Base-by-base conservation (phyloP, 2,113 vertebrate species). In the Prunella fulvescens region DNA sequence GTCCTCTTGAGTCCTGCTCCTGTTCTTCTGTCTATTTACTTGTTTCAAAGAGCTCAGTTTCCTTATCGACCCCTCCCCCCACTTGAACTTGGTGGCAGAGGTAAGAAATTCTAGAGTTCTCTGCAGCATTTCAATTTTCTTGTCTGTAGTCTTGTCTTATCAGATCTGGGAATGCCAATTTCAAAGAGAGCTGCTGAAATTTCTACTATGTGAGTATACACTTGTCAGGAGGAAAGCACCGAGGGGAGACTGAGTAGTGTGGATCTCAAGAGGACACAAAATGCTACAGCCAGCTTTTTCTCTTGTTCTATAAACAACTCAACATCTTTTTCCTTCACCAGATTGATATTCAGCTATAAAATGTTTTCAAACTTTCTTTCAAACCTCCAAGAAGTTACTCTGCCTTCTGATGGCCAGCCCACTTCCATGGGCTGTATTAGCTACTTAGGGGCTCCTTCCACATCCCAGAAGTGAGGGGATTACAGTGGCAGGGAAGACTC, bases 321-420 rank as follows among this genome's bases (percentile, higher is more conserved):
- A 35, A 16, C n/a, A 35, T 8, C 1, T 69, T 84, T 60, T 95
- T 74, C 64, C 81, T 96, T 90, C 74, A 92, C 73, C 48, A 88
- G 77, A 60, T 93, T 91, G 64, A 74, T 87, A 94, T 37, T 89
- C 72, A 74, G 58, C 84, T 94, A 58, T 54, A 81, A 70, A 91
- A 39, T 42, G 51, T 26, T 69, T 76, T 93, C 69, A 31, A 77
- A 82, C 50, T 92, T 87, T 80, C 86, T 88, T 35, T 89, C 94
- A 95, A 93, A 95, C 88, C 56, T 89, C 70, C 56, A 56, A 50
- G 79, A 69, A 73, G 31, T 82, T 70, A 79, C 54, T 44, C 50
- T 57, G 19, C 14, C 40, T 82, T 81, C 18, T 39, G 33, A 39
- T 19, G 29, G 48, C 50, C 62, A 83, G 25, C 57, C 28, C 39